Percentiles rank a stretch among this genome's conserved stretches.
Evolutionary conservation across 2,797 vertebrate genomes (phyloP).

Genomic region (Eleutherodactylus coqui): DNA sequence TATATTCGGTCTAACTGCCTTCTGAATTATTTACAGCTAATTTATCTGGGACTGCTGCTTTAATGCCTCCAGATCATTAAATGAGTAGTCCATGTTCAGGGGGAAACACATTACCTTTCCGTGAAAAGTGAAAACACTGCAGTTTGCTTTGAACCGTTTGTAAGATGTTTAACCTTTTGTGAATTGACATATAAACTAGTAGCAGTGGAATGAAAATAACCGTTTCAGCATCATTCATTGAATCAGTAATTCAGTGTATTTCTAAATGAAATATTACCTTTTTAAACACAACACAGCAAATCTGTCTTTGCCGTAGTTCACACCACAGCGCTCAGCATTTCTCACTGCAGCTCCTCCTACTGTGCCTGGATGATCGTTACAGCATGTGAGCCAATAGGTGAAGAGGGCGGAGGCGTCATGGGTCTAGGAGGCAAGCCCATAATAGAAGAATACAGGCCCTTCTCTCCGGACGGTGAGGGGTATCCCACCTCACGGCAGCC

Average conservation of each 20-base stretch:
- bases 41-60: constrained; percentile 60
- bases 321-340: too few species aligned
- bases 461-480: too few species aligned
- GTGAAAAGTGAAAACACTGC: constrained; percentile 44
- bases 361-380: too few species aligned
- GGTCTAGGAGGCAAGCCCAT: too few species aligned
- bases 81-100: constrained; percentile 58
- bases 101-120: constrained; percentile 47
- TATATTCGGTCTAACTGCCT: constrained; percentile 62
- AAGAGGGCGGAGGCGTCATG: too few species aligned
- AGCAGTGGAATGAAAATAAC: not conserved
- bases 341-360: too few species aligned
- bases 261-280: not conserved
- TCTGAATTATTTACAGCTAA: constrained; percentile 62
- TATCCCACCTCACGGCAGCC: too few species aligned
- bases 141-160: not conserved
- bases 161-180: constrained; percentile 61
- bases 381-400: too few species aligned
- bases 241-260: not conserved
- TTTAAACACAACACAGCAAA: too few species aligned
- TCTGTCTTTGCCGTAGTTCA: too few species aligned
- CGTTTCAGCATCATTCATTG: not conserved
- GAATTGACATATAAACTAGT: not conserved
- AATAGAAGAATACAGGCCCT: too few species aligned
- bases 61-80: constrained; percentile 62